Conservation (phyloP, 2,797 vertebrate genomes). For the Adrianichthys oophorus region DNA sequence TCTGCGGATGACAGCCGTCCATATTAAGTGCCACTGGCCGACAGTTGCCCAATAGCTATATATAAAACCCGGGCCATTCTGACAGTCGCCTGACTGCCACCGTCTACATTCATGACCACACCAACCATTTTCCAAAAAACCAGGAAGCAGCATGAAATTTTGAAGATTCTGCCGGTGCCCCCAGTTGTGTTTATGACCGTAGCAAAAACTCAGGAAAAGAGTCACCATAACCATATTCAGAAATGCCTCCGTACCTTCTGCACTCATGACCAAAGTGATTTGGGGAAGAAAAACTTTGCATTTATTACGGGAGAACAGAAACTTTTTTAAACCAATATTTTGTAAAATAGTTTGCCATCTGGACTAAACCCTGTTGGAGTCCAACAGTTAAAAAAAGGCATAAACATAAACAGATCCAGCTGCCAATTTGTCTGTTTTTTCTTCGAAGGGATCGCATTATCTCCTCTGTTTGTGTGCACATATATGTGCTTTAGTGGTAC, state of each 20-base stretch:
- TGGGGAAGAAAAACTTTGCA: conserved; percentile 50
- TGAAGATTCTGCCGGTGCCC: too few relatives aligned
- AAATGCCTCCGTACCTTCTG: conserved; percentile 10
- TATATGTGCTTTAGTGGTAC: conserved; percentile 74
- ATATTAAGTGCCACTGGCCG: too few relatives aligned
- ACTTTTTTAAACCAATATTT: conserved; percentile 73
- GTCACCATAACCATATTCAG: too few relatives aligned
- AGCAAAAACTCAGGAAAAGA: too few relatives aligned
- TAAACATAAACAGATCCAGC: conserved; percentile 66
- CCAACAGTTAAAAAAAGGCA: conserved; percentile 76
- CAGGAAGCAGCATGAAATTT: too few relatives aligned
- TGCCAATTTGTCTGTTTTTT: conserved; percentile 69
- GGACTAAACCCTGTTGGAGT: conserved; percentile 76
- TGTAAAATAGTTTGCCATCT: conserved; percentile 79
- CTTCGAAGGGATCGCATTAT: conserved; percentile 52
- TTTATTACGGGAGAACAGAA: conserved; percentile 61
- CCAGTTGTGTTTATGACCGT: too few relatives aligned
- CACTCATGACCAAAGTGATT: conserved; percentile 37
- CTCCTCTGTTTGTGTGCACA: conserved; percentile 41
- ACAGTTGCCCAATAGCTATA: too few relatives aligned
- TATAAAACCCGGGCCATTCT: too few relatives aligned
- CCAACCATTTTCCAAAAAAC: too few relatives aligned
- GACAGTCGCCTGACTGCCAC: too few relatives aligned
- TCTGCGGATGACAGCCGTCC: too few relatives aligned
- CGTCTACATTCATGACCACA: too few relatives aligned